These are phyloP conservation scores for Callyntrura sp. DNA, from an alignment of 2,888 invertebrate genomes.

Conservation along the genomic window DNA sequence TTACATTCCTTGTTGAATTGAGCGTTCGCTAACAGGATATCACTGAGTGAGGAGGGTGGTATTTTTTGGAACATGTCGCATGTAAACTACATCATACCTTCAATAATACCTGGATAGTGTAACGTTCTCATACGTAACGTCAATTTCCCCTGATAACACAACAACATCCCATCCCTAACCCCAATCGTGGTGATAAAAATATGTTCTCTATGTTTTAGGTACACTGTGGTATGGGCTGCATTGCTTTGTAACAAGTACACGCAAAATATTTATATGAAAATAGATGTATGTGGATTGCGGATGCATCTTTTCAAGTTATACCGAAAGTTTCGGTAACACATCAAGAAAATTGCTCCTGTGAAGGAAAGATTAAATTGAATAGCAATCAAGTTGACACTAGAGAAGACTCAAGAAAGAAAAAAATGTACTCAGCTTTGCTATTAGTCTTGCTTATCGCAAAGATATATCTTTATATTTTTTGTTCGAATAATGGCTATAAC, in stretches of 20 bases:
- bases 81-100: conserved; percentile 10
- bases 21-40: not conserved
- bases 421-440: conserved; percentile 46
- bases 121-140: not conserved
- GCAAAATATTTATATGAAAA: not conserved
- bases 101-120: conserved; percentile 48
- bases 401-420: conserved; percentile 40
- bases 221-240: not conserved
- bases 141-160: conserved; percentile 3
- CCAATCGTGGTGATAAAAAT: not conserved
- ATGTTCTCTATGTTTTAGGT: not conserved
- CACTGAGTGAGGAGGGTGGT: not conserved
- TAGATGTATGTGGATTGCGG: not conserved
- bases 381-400: conserved; percentile 68
- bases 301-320: conserved; percentile 5
- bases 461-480: conserved; percentile 63
- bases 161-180: too few relatives aligned
- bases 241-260: not conserved
- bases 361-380: conserved; percentile 71
- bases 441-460: conserved; percentile 54
- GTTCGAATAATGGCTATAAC: conserved; percentile 46
- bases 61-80: not conserved
- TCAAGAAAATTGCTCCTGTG: conserved; percentile 46
- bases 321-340: conserved; percentile 33
- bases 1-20: not conserved